Percentiles rank a stretch among this genome's conserved stretches.
Evolutionary conservation across 1,140 invertebrate species (phyloP).

Genomic region (Coelopa frigida): DNA sequence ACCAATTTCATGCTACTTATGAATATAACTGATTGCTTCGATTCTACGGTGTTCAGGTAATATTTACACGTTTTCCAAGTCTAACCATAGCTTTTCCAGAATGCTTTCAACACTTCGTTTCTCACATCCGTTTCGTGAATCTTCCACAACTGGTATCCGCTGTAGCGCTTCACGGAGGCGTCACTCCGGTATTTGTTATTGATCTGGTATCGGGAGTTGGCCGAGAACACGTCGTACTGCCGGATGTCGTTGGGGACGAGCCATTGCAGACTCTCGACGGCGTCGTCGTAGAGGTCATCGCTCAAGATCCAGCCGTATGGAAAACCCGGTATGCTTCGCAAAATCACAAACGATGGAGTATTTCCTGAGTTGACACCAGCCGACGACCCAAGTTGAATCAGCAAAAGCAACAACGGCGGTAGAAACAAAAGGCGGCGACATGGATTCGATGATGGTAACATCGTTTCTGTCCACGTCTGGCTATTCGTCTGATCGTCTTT

Average conservation of each 20-base stretch:
- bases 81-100: conserved; percentile 33
- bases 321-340: conserved; percentile 25
- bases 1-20: too few species aligned
- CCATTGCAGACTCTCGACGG: conserved; percentile 36
- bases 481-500: too few species aligned
- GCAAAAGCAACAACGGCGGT: too few species aligned
- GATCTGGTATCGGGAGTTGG: conserved; percentile 34
- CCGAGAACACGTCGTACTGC: conserved; percentile 29
- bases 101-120: conserved; percentile 16
- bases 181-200: conserved; percentile 33
- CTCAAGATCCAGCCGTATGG: conserved; percentile 21
- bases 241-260: conserved; percentile 30
- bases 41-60: too few species aligned
- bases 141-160: conserved; percentile 36
- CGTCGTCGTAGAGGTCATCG: conserved; percentile 31
- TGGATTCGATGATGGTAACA: too few species aligned
- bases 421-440: too few species aligned
- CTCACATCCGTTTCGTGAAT: conserved; percentile 28
- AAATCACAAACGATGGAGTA: too few species aligned
- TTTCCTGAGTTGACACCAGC: too few species aligned
- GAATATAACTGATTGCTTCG: too few species aligned
- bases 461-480: too few species aligned
- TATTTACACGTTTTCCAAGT: too few species aligned
- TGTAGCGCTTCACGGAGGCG: conserved; percentile 27
- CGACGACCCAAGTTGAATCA: too few species aligned